phyloP scores from a whole-genome alignment of 1,140 invertebrate genomes.

The Calephelis virginiensis region DNA sequence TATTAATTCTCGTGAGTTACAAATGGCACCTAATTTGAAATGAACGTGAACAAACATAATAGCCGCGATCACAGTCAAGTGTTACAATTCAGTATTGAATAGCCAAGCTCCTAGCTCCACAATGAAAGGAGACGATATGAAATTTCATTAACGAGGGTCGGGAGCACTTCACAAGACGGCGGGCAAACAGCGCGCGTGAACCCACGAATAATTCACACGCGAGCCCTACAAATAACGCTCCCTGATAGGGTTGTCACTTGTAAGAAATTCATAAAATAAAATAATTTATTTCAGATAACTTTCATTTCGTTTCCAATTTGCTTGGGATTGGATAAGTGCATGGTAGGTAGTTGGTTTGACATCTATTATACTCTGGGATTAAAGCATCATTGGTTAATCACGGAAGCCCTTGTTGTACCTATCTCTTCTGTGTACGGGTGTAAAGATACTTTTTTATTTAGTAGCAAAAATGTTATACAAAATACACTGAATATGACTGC shows the following conservation, averaged over 20 bases:
- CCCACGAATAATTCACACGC: conserved; percentile 77
- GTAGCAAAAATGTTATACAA: too few relatives aligned
- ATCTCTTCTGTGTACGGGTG: too few relatives aligned
- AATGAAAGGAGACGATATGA: conserved; percentile 48
- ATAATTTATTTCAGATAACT: too few relatives aligned
- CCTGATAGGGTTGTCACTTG: conserved; percentile 21
- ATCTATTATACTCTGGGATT: too few relatives aligned
- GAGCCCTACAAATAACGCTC: conserved; percentile 72
- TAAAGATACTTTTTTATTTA: too few relatives aligned
- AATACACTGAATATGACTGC: too few relatives aligned
- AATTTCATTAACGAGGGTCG: conserved; percentile 73
- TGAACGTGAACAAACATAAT: conserved; percentile 16
- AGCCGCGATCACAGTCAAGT: conserved; percentile 9
- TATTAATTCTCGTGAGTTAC: conserved; percentile 1
- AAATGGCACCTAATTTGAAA: conserved; percentile 6
- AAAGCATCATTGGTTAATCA: too few relatives aligned
- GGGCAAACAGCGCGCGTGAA: conserved; percentile 70
- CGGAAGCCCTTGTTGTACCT: too few relatives aligned
- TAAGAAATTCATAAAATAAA: too few relatives aligned
- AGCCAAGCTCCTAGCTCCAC: conserved; percentile 6
- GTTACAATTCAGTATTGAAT: conserved; percentile 13
- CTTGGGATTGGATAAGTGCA: too few relatives aligned
- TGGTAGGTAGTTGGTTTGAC: too few relatives aligned
- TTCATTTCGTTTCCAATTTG: too few relatives aligned
- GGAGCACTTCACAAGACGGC: conserved; percentile 57